Base-by-base conservation (phyloP, 1,140 invertebrate species). In the Lasioglossum baleicum region DNA sequence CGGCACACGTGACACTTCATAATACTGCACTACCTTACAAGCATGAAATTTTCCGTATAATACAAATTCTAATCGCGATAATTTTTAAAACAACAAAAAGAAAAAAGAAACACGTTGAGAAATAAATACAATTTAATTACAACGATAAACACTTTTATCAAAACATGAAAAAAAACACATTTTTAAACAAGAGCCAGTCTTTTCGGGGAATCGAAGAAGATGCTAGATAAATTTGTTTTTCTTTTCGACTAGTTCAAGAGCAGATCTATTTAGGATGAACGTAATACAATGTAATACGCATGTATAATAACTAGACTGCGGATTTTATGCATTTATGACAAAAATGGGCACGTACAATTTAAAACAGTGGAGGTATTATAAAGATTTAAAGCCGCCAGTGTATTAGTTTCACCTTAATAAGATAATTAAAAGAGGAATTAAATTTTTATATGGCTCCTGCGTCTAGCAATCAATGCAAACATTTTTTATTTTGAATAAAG, bases 191-290 rank as follows among this genome's bases (percentile, higher is more conserved):
- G 60, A 58, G 60, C 61, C 76, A 79, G 76, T 73, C 76, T 79
- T 79, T 79, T 73, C 17, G n/a, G 13, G 48, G 44, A 26, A 77
- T 77, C 42, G 44, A 71, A n/a, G 58, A 66, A 42, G 35, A 71
- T 78, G 63, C 31, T 72, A 78, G 40, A 58, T 76, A 69, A 48
- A 69, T 35, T 58, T 26, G 26, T 26, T 26, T 26, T 44, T 78
- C 35, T 60, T 72, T 65, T 79, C 70, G 76, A 79, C 76, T 79
- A 79, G 76, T 79, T 65, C 17, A 73, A 65, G 40, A 79, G 48
- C 76, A 79, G 76, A 79, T 79, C 76, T 79, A 73, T 79, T 72
- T 51, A 48, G 22, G 15, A 58, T 79, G 76, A 79, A 61, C 48
- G 48, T 56, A 61, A 69, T 58, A 58, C 17, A 26, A n/a, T 53